Percentiles rank a stretch among this genome's conserved stretches.
Evolutionary conservation across 2,797 vertebrate species (phyloP).

Genomic region (Ctenochaetus hawaiiensis): DNA sequence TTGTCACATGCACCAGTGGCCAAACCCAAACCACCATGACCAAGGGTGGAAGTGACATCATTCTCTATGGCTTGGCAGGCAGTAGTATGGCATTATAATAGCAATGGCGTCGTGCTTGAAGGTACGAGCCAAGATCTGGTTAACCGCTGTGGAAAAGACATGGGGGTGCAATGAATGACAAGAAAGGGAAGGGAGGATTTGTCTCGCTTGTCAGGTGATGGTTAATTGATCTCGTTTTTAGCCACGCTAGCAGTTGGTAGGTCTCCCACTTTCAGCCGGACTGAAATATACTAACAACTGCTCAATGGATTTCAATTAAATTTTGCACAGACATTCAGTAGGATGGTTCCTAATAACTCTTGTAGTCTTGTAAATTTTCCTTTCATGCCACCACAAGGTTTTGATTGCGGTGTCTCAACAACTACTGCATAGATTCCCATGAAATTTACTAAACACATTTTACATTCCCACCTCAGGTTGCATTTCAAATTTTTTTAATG

Average conservation of each 20-base stretch:
- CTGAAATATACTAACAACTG: not conserved
- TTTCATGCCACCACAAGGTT: not conserved
- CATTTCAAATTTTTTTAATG: not conserved
- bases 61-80: conserved; percentile 81
- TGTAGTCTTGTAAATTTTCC: not conserved
- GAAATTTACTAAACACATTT: not conserved
- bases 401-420: not conserved
- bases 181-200: conserved; percentile 55
- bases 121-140: conserved; percentile 71
- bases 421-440: not conserved
- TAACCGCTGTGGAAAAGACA: conserved; percentile 75
- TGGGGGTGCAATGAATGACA: conserved; percentile 59
- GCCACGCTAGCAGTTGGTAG: not conserved
- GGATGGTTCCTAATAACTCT: not conserved
- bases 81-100: conserved; percentile 83
- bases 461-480: not conserved
- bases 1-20: conserved; percentile 83
- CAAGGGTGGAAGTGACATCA: conserved; percentile 89
- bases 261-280: too few relatives aligned
- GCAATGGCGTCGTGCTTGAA: conserved; percentile 68
- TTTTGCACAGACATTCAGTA: not conserved
- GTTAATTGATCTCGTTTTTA: conserved; percentile 34
- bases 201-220: conserved; percentile 63
- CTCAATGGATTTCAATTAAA: not conserved
- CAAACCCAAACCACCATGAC: conserved; percentile 86